Evolutionary conservation across 2,113 vertebrate genomes (phyloP), one percentile per base, ranked within the genome.

Genomic region (Callorhinus ursinus): DNA sequence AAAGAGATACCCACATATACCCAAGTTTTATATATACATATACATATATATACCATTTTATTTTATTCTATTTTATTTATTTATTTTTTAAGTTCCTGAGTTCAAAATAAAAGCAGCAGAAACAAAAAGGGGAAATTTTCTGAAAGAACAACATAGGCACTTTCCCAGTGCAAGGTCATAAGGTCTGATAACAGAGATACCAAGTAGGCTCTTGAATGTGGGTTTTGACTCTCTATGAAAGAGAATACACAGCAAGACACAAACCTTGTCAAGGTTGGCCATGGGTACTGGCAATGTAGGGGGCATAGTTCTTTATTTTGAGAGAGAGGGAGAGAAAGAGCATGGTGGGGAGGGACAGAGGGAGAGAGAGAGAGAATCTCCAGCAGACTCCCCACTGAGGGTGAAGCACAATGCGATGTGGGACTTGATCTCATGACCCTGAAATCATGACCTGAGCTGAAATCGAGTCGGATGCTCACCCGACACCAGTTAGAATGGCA

Each of bases 21-120:
- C 49, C 31, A 51, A 77, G 53, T 39, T 39, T 53, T 65, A 18
- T 39, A 72, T 21, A 19, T 1, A 28, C 28, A 9, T 33, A 28
- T 22, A 63, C 36, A 9, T 18, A 24, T 42, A 21, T 51, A 31
- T 57, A 11, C 4, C 16, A 28, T 28, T 18, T 28, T 49, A 49
- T 16, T 76, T 76, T 76, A 28, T 28, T 76, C 39, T 24, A 46
- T 74, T 26, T 46, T 24, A 42, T 86, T 77, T 77, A 77, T 77
- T 49, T 77, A 31, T 49, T 12, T 39, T 18, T 89, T 19, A 57
- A n/a, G 5, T 61, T 83, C 4, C 7, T 57, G 59, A 92, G 19
- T 22, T 81, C 94, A 77, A 55, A 94, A 86, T 39, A 77, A 39
- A 74, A 93, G 24, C 9, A 72, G 26, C 12, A 59, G 18, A 79